A percentile compares a stretch with the other conserved stretches of the same genome.
phyloP scores from a whole-genome alignment of 2,113 vertebrate genomes.

The Collichthys lucidus region DNA sequence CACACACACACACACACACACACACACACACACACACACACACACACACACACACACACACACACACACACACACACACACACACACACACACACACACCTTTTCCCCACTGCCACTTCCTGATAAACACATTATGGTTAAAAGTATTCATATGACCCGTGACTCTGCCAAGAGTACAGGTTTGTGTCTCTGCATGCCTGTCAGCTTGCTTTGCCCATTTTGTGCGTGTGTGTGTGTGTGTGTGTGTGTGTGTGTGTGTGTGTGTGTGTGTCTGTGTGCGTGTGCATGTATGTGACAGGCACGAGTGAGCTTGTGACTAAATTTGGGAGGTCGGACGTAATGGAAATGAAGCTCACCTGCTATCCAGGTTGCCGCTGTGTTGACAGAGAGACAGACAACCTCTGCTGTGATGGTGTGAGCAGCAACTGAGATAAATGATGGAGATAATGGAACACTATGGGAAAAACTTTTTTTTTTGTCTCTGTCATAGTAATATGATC shows the following conservation, averaged over 20 bases:
- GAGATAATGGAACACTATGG: constrained; percentile 17
- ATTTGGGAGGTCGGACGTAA: constrained; percentile 17
- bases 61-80: constrained; percentile 1
- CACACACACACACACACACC: constrained; percentile 22
- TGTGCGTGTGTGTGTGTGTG: too few relatives aligned
- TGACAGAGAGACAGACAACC: constrained; percentile 25
- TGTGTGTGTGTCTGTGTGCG: constrained; percentile 1
- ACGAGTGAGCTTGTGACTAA: constrained; percentile 10
- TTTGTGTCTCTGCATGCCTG: constrained; percentile 5
- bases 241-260: too few relatives aligned
- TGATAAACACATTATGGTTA: constrained; percentile 38
- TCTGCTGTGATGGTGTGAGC: constrained; percentile 32
- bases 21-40: too few relatives aligned
- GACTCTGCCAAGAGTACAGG: neutral
- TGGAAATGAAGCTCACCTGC: constrained; percentile 33
- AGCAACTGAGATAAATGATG: constrained; percentile 33
- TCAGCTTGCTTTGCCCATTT: constrained; percentile 3
- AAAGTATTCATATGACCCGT: constrained; percentile 16
- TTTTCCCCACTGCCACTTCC: constrained; percentile 8
- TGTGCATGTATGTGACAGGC: constrained; percentile 8
- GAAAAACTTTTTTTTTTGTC: constrained; percentile 2
- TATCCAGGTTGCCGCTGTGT: constrained; percentile 22
- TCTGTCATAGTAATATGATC: neutral
- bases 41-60: too few relatives aligned
- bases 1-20: too few relatives aligned